Evolutionary conservation across 2,797 vertebrate genomes (phyloP).

Genomic region (Valencia hispanica): DNA sequence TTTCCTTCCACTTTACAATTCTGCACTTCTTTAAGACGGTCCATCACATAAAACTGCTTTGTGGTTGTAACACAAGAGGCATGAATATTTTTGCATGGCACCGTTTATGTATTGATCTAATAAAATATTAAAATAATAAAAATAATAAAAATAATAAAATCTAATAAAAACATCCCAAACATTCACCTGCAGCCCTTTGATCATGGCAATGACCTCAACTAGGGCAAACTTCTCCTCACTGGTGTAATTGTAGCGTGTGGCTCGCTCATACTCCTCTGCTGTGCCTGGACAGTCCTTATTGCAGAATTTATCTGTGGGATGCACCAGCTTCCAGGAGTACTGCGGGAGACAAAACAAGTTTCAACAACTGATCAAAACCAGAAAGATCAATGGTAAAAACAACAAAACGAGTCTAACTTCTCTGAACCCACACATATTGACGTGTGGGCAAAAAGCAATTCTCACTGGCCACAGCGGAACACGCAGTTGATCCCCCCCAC

Average conservation of each 20-base stretch:
- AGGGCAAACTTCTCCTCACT: slow-evolving; percentile 99
- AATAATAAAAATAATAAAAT: too few relatives aligned
- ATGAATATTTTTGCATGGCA: not conserved
- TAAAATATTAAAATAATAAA: too few relatives aligned
- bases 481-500: not conserved
- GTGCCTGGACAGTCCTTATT: slow-evolving; percentile 99
- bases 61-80: not conserved
- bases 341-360: slow-evolving; percentile 54
- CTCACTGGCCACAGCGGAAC: not conserved
- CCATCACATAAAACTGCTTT: not conserved
- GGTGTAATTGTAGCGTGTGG: slow-evolving; percentile 98
- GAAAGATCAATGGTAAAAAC: not conserved
- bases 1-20: too few relatives aligned
- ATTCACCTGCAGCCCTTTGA: slow-evolving; percentile 93
- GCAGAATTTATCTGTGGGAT: slow-evolving; percentile 99
- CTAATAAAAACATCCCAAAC: not conserved
- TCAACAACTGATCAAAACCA: slow-evolving; percentile 28
- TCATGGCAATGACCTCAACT: slow-evolving; percentile 99
- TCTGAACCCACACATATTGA: slow-evolving; percentile 8
- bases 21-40: not conserved
- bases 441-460: not conserved
- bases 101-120: too few relatives aligned
- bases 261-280: slow-evolving; percentile 96
- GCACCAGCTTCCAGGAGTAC: slow-evolving; percentile 99
- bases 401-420: not conserved